Conservation (phyloP, 2,113 vertebrate species). For the Carollia perspicillata region DNA sequence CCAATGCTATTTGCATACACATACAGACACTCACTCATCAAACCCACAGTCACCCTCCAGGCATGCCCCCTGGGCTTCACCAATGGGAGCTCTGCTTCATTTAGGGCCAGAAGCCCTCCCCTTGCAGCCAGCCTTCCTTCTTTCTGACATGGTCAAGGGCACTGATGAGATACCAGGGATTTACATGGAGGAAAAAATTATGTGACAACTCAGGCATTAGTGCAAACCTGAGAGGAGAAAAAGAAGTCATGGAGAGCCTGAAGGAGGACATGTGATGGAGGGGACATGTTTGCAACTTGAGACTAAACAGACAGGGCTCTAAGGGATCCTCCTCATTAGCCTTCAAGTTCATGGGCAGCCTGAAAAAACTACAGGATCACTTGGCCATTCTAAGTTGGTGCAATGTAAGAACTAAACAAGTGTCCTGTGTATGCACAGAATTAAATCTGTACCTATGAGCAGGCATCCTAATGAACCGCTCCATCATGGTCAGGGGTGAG, state of each 20-base stretch:
- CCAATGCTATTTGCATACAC: neutral
- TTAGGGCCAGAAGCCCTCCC: too few relatives aligned
- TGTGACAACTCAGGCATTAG: neutral
- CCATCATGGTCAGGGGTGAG: neutral
- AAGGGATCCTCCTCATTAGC: neutral
- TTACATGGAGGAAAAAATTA: neutral
- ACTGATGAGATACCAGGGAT: neutral
- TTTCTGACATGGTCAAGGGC: neutral
- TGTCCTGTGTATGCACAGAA: neutral
- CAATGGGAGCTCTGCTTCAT: neutral
- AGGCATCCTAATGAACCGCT: neutral
- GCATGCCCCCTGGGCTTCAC: neutral
- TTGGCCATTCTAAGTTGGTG: neutral
- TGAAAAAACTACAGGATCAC: neutral
- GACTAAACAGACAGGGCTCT: neutral
- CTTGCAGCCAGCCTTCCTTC: neutral
- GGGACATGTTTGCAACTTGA: neutral
- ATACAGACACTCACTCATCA: neutral
- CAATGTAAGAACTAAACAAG: neutral
- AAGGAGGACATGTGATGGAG: accelerated
- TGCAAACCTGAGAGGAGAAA: neutral
- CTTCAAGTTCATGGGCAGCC: neutral
- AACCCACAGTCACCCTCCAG: neutral
- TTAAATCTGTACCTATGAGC: neutral
- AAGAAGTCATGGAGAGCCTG: neutral